Percentiles rank a stretch among this genome's conserved stretches.
phyloP scores from a whole-genome alignment of 30 jellyfish, hydroid and myxozoan genomes.

The Turritopsis dohrnii region DNA sequence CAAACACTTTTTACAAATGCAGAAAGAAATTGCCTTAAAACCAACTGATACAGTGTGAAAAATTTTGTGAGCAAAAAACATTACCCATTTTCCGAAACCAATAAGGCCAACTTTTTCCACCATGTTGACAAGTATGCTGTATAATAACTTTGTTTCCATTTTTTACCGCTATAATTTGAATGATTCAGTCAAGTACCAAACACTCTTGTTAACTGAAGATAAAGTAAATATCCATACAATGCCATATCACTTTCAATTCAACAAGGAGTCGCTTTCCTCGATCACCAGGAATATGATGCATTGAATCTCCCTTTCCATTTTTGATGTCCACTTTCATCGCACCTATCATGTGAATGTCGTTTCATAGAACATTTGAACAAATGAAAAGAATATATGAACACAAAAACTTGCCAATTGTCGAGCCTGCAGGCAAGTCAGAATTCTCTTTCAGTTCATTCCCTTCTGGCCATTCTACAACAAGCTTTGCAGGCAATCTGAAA shows the following conservation, averaged over 20 bases:
- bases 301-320: slow-evolving; percentile 53
- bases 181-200: too few relatives aligned
- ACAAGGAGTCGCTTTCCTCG: slow-evolving; percentile 44
- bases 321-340: slow-evolving; percentile 48
- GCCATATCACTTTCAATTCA: slow-evolving; percentile 39
- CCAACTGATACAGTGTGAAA: too few relatives aligned
- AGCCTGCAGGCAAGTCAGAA: slow-evolving; percentile 47
- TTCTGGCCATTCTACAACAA: slow-evolving; percentile 54
- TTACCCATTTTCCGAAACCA: slow-evolving; percentile 75
- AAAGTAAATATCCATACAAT: slow-evolving; percentile 24
- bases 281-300: slow-evolving; percentile 62
- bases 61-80: too few relatives aligned
- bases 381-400: not conserved
- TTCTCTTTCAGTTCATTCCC: slow-evolving; percentile 30
- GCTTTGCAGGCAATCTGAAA: slow-evolving; percentile 45
- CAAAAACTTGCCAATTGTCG: slow-evolving; percentile 44
- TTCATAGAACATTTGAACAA: not conserved
- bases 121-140: slow-evolving; percentile 58
- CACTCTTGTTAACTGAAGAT: too few relatives aligned
- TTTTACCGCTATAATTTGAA: slow-evolving; percentile 28
- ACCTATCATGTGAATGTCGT: slow-evolving; percentile 18
- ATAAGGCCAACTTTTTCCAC: slow-evolving; percentile 65
- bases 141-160: slow-evolving; percentile 33
- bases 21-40: too few relatives aligned
- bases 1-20: too few relatives aligned